Percentiles rank a stretch among this genome's conserved stretches.
phyloP scores from a whole-genome alignment of 1,140 invertebrate genomes.

The Sitobion miscanthi region DNA sequence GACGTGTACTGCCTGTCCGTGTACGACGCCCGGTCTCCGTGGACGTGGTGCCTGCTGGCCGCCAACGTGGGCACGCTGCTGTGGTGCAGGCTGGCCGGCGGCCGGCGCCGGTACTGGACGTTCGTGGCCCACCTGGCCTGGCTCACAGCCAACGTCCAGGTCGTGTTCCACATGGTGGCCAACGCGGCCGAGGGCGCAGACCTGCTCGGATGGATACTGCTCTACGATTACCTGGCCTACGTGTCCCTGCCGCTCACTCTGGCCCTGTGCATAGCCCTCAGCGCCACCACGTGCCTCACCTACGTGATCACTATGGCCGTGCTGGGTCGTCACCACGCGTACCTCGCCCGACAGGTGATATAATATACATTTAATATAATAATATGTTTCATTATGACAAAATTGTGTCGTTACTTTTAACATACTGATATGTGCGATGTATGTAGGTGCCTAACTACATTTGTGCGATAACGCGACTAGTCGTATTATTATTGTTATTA shows the following conservation, averaged over 20 bases:
- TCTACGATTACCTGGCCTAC: conserved; percentile 85
- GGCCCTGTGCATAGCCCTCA: conserved; percentile 69
- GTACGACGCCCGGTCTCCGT: conserved; percentile 64
- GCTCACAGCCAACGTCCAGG: conserved; percentile 69
- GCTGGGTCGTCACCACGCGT: conserved; percentile 62
- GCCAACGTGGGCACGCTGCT: conserved; percentile 65
- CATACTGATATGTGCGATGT: no score
- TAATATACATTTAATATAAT: not conserved
- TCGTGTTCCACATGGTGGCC: conserved; percentile 68
- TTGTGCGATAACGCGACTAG: no score
- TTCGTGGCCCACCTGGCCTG: conserved; percentile 70
- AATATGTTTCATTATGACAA: no score
- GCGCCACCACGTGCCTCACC: conserved; percentile 67
- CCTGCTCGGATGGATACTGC: conserved; percentile 77
- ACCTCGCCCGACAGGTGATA: conserved; percentile 68
- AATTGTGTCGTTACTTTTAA: no score
- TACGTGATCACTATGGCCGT: conserved; percentile 68
- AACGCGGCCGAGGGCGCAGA: conserved; percentile 68
- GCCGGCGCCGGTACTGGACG: conserved; percentile 65
- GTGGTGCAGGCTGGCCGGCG: conserved; percentile 65
- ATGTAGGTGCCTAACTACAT: no score
- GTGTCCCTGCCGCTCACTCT: conserved; percentile 79
- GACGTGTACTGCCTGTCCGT: conserved; percentile 69
- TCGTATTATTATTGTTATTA: no score
- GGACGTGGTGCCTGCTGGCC: conserved; percentile 66